A percentile compares a stretch with the other conserved stretches of the same genome.
Evolutionary conservation across 1,140 invertebrate species (phyloP).

Genomic region (Cyclina sinensis): DNA sequence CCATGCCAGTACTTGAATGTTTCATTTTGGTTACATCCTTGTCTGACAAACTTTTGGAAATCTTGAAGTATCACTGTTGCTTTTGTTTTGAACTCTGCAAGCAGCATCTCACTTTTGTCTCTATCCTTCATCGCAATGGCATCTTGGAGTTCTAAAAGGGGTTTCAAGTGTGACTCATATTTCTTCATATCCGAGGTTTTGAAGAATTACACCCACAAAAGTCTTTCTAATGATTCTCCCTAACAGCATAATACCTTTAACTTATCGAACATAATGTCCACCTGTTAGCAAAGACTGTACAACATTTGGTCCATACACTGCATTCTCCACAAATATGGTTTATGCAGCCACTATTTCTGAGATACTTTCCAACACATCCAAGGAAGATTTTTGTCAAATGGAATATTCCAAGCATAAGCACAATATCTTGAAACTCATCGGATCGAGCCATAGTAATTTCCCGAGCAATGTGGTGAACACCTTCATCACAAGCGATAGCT

Average conservation of each 20-base stretch:
- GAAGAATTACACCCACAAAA: background rate
- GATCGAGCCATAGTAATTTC: no score
- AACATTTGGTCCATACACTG: slow-evolving; percentile 13
- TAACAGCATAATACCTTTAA: slow-evolving; percentile 32
- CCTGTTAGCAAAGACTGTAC: slow-evolving; percentile 17
- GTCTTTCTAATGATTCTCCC: slow-evolving; percentile 30
- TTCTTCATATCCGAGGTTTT: background rate
- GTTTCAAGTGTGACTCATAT: background rate
- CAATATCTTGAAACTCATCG: slow-evolving; percentile 29
- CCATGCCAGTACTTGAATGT: slow-evolving; percentile 9
- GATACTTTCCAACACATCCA: slow-evolving; percentile 3
- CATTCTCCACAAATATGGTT: slow-evolving; percentile 22
- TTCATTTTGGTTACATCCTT: background rate
- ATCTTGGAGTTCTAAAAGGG: background rate
- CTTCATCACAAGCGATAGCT: slow-evolving; percentile 15
- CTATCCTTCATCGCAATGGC: background rate
- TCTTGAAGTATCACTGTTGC: background rate
- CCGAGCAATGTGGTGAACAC: background rate
- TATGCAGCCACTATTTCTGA: slow-evolving; percentile 12
- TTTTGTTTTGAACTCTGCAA: background rate
- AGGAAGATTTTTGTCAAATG: slow-evolving; percentile 29
- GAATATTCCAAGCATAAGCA: background rate
- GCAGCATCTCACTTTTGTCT: slow-evolving; percentile 2
- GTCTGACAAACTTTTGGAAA: background rate
- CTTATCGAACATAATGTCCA: background rate